Evolutionary conservation across 1,140 invertebrate genomes (phyloP).

Genomic region (Caenorhabditis briggsae): DNA sequence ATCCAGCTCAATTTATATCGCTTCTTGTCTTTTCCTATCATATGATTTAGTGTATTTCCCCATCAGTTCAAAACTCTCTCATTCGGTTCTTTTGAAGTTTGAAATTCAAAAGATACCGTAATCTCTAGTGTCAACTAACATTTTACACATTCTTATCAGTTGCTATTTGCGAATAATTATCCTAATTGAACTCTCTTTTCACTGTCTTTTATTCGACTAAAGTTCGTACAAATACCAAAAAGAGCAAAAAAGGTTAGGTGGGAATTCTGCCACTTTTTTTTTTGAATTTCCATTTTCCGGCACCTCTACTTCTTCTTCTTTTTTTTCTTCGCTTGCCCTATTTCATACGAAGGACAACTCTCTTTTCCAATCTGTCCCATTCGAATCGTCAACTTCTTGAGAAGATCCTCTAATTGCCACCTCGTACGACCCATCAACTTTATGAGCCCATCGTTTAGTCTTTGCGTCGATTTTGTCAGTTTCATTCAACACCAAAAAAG

Average conservation of each 20-base stretch:
- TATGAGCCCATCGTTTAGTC: conserved; percentile 25
- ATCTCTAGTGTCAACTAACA: too few relatives aligned
- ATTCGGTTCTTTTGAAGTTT: background rate
- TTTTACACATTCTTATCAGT: too few relatives aligned
- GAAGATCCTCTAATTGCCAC: conserved; percentile 38
- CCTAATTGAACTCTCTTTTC: too few relatives aligned
- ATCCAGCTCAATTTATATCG: conserved; percentile 35
- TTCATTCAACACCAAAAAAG: conserved; percentile 1
- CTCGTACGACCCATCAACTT: conserved; percentile 36
- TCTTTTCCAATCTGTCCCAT: background rate
- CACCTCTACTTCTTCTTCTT: conserved; percentile 17
- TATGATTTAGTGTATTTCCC: conserved; percentile 14
- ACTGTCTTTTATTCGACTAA: too few relatives aligned
- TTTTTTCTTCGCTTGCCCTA: too few relatives aligned
- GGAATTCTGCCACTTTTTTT: background rate
- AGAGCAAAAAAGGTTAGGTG: background rate
- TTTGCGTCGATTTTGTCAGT: background rate
- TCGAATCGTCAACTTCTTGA: background rate
- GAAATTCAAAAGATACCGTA: background rate
- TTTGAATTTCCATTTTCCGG: background rate
- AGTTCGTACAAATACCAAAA: background rate
- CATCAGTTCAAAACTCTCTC: background rate
- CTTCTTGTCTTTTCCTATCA: conserved; percentile 11
- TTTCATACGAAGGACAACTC: background rate
- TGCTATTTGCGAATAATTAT: too few relatives aligned